Evolutionary conservation across 2,113 vertebrate genomes (phyloP), one percentile per base, ranked within the genome.

Genomic region (Syrrhaptes paradoxus): DNA sequence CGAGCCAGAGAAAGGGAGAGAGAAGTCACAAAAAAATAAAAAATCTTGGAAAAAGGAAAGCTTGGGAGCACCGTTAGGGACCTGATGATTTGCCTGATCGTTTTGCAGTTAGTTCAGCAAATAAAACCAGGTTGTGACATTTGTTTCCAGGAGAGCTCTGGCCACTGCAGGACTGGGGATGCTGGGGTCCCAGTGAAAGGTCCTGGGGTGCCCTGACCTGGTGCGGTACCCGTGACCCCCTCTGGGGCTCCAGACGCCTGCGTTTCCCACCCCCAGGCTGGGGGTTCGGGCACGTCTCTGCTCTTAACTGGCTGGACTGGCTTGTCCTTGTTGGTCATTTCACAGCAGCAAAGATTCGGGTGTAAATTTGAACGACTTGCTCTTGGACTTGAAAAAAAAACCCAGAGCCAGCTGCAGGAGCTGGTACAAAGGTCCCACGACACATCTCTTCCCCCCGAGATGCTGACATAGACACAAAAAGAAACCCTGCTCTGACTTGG

Each of bases 191-290:
- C 41, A 9, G 19, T 17, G 16, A 36, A 17, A 41, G 41, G 49
- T 11, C 18, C 18, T 0, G 32, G 41, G 32, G 11, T 25, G 18
- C 52, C 38, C 54, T 29, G 29, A 16, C 24, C 29, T 9, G 4
- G 4, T 2, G 31, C 1, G 6, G 62, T 8, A 48, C 16, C 71
- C 3, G 2, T 1, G 34, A n/a, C 12, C 41, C 45, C 2, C 17
- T 3, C 41, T 4, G 18, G 38, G 5, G 6, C 16, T 12, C 0
- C 0, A 55, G 18, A 9, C 5, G 3, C 34, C 52, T 20, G 21
- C 13, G 0, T 25, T 32, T 48, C 57, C 46, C 9, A 10, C n/a
- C 24, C 10, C 68, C 85, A 86, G 31, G 13, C 66, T 24, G 8
- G 0, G 7, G 2, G 14, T 24, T 19, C 17, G 51, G 51, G 14